phyloP scores from a whole-genome alignment of 2,113 vertebrate species.

The Lagopus muta region DNA sequence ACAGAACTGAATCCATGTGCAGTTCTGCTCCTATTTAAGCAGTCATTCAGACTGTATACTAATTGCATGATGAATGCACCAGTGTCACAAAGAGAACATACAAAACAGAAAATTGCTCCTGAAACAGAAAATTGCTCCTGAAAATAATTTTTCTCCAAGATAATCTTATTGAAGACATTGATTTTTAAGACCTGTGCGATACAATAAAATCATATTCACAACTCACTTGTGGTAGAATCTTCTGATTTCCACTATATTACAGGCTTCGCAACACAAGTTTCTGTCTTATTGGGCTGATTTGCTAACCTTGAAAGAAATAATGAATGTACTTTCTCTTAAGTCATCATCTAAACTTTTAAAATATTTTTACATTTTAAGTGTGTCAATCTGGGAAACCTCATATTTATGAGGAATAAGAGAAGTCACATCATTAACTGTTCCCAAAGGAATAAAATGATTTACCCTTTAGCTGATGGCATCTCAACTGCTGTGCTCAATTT shows the following conservation, averaged over 20 bases:
- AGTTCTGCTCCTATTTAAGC: neutral
- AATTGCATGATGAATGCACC: neutral
- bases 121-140: neutral
- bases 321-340: neutral
- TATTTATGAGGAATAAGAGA: neutral
- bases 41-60: neutral
- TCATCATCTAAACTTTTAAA: neutral
- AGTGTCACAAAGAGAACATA: neutral
- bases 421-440: neutral
- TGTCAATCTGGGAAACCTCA: neutral
- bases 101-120: neutral
- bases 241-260: neutral
- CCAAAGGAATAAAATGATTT: neutral
- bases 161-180: neutral
- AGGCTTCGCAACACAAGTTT: neutral
- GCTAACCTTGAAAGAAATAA: neutral
- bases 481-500: too few relatives aligned
- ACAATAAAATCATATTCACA: neutral
- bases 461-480: rapidly evolving
- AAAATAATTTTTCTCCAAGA: neutral
- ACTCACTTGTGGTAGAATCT: neutral
- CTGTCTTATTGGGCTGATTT: neutral
- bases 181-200: neutral
- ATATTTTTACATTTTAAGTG: neutral
- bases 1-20: neutral